phyloP scores from a whole-genome alignment of 2,797 vertebrate species.

The Nannoperca australis region DNA sequence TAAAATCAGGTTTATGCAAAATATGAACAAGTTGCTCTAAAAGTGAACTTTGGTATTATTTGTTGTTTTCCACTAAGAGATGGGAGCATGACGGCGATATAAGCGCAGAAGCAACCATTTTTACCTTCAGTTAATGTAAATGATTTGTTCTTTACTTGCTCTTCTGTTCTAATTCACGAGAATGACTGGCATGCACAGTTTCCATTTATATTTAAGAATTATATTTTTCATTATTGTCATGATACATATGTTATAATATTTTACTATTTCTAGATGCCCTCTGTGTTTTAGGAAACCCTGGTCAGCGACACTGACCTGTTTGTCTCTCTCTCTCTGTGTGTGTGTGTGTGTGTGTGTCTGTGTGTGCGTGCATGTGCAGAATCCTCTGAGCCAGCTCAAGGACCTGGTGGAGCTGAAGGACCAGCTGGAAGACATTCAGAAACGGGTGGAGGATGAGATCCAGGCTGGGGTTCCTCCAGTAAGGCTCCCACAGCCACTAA shows the following conservation, averaged over 20 bases:
- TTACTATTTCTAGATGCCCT: background rate
- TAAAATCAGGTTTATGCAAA: too few relatives aligned
- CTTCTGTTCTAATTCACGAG: background rate
- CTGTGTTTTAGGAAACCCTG: background rate
- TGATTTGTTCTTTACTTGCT: background rate
- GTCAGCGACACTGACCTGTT: background rate
- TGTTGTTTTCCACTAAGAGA: background rate
- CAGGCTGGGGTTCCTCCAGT: constrained; percentile 91
- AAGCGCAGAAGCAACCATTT: background rate
- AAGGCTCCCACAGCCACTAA: constrained; percentile 47
- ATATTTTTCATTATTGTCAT: background rate
- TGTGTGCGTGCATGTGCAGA: constrained; percentile 72
- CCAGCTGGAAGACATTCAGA: constrained; percentile 92
- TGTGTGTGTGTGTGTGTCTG: background rate
- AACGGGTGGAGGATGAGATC: constrained; percentile 90
- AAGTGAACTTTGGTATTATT: background rate
- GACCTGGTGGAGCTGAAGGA: constrained; percentile 93
- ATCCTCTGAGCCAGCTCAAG: constrained; percentile 89
- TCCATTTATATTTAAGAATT: background rate
- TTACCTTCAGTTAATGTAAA: background rate
- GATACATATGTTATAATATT: background rate
- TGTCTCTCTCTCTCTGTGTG: background rate
- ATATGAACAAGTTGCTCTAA: background rate
- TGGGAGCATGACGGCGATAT: background rate
- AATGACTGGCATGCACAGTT: background rate